Evolutionary conservation across 23 tunicate species (phyloP).

Genomic region (Phallusia fumigata): DNA sequence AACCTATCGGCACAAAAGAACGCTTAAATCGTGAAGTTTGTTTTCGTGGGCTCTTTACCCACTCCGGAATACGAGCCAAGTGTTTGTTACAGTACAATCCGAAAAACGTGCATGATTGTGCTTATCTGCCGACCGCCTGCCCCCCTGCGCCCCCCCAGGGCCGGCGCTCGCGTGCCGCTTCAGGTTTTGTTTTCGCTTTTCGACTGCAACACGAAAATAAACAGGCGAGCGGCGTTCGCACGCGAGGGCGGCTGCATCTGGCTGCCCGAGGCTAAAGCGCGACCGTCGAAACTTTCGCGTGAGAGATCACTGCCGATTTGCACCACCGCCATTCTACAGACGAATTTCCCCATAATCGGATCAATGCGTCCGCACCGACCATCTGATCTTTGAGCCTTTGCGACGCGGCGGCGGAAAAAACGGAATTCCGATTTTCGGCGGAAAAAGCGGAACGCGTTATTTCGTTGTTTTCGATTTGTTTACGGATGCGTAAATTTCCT

Average conservation of each 20-base stretch:
- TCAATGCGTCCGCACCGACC: neutral
- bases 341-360: conserved; percentile 10
- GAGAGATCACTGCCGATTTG: neutral
- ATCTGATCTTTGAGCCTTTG: neutral
- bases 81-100: neutral
- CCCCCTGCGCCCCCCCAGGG: neutral
- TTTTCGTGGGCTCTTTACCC: too few species aligned
- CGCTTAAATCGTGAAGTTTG: too few species aligned
- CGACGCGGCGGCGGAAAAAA: neutral
- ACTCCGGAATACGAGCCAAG: too few species aligned
- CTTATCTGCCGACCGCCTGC: neutral
- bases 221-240: neutral
- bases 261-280: conserved; percentile 1
- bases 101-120: neutral
- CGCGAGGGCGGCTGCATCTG: neutral
- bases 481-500: neutral
- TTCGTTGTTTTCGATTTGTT: neutral
- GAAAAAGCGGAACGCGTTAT: neutral
- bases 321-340: neutral
- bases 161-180: neutral
- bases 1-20: too few species aligned
- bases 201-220: conserved; percentile 3
- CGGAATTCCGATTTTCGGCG: neutral
- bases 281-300: neutral
- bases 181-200: conserved; percentile 14